Conservation (phyloP, 2,888 invertebrate genomes). For the Mythimna lalbum region DNA sequence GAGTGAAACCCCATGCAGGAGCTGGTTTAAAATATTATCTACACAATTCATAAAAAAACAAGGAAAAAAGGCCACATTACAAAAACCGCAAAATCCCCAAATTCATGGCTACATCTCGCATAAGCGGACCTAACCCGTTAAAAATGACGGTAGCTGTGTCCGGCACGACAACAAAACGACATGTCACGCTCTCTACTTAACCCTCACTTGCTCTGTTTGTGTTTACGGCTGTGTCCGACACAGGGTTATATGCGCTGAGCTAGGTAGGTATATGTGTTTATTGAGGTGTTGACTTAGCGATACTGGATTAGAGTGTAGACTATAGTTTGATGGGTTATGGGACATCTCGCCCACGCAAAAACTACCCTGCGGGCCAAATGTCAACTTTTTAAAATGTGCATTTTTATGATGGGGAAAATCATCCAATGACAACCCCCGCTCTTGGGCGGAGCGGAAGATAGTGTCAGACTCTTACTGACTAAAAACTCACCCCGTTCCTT, state of each 20-base stretch:
- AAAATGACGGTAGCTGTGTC: constrained; percentile 62
- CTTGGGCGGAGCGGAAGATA: too few relatives aligned
- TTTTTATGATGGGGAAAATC: too few relatives aligned
- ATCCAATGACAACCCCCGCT: too few relatives aligned
- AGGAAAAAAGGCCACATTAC: background rate
- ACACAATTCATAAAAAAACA: background rate
- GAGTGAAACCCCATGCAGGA: too few relatives aligned
- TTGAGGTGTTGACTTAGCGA: background rate
- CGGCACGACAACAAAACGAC: constrained; percentile 68
- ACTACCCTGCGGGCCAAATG: too few relatives aligned
- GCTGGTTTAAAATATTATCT: background rate
- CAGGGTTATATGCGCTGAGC: constrained; percentile 15
- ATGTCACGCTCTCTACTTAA: constrained; percentile 68
- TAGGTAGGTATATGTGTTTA: constrained; percentile 20
- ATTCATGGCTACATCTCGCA: constrained; percentile 44
- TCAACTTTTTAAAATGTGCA: too few relatives aligned
- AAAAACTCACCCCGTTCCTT: too few relatives aligned
- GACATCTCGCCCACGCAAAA: too few relatives aligned
- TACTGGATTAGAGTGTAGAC: background rate
- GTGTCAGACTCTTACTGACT: too few relatives aligned
- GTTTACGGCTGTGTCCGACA: constrained; percentile 52
- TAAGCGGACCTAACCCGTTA: constrained; percentile 59
- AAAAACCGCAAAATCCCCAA: constrained; percentile 10
- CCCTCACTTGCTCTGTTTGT: constrained; percentile 67
- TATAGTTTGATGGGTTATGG: too few relatives aligned